Evolutionary conservation across 2,888 invertebrate species (phyloP).

Genomic region (Tanypteryx hageni): DNA sequence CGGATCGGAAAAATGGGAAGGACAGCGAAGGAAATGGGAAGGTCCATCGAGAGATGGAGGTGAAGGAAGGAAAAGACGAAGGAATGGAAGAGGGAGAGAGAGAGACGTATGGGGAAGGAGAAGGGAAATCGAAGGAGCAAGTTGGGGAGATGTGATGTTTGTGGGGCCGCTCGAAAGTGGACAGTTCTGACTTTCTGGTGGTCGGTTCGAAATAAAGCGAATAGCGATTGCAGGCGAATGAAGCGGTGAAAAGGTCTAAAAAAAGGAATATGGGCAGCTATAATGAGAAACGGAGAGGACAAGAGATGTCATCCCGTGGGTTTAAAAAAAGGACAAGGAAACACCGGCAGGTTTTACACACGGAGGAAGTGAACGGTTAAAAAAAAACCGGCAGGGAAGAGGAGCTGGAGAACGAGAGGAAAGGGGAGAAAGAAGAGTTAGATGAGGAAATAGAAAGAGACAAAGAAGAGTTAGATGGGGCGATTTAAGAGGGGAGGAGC

Average conservation of each 20-base stretch:
- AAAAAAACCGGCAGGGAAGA: not conserved
- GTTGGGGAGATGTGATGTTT: too few species aligned
- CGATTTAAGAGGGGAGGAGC: too few species aligned
- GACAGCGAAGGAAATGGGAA: too few species aligned
- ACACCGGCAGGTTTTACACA: not conserved
- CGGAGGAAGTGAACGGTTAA: not conserved
- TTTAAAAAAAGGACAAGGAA: not conserved
- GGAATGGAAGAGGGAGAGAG: too few species aligned
- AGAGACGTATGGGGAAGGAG: too few species aligned
- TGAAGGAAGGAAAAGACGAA: too few species aligned
- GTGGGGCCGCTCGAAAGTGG: too few species aligned
- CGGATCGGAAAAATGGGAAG: not conserved
- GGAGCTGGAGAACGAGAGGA: not conserved
- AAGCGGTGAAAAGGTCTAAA: not conserved
- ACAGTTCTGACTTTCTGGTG: too few species aligned
- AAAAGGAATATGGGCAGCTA: conserved; percentile 4
- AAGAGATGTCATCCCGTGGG: not conserved
- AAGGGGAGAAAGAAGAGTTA: not conserved
- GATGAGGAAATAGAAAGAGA: too few species aligned
- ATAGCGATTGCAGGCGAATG: not conserved
- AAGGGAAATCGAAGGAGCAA: too few species aligned
- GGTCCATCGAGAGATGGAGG: too few species aligned
- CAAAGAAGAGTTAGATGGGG: too few species aligned
- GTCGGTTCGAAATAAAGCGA: conserved; percentile 5
- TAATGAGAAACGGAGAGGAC: not conserved